Evolutionary conservation across 2,113 vertebrate genomes (phyloP).

Genomic region (Burhinus oedicnemus): DNA sequence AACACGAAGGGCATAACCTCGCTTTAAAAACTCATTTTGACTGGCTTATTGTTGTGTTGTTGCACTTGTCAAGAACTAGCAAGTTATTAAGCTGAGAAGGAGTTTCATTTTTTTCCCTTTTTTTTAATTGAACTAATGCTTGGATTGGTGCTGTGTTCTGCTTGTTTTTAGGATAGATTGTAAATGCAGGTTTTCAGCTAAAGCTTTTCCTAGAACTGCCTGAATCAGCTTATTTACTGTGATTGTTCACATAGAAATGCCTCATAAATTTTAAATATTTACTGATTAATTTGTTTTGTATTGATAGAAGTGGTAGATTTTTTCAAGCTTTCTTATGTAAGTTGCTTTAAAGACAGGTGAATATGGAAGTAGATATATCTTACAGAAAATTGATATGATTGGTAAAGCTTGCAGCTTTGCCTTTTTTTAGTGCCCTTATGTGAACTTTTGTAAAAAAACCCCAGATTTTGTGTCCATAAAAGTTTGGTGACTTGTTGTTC

Average conservation of each 20-base stretch:
- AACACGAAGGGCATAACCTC: conserved; percentile 68
- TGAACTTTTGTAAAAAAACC: background rate
- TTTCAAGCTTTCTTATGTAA: background rate
- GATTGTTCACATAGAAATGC: background rate
- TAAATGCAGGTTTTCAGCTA: conserved; percentile 27
- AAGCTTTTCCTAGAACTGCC: conserved; percentile 29
- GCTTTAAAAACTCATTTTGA: conserved; percentile 69
- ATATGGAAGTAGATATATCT: background rate
- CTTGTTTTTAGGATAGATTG: conserved; percentile 31
- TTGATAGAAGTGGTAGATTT: background rate
- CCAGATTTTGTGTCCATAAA: background rate
- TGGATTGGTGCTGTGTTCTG: background rate
- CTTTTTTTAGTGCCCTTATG: background rate
- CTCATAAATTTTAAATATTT: conserved; percentile 26
- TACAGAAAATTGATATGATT: background rate
- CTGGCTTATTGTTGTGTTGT: conserved; percentile 65
- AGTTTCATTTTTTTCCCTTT: background rate
- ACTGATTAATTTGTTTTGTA: background rate
- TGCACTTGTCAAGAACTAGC: conserved; percentile 63
- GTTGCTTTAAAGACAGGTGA: background rate
- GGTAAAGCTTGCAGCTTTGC: background rate
- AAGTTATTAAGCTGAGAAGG: conserved; percentile 53
- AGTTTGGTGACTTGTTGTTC: background rate
- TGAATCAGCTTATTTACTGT: conserved; percentile 38
- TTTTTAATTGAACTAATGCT: conserved; percentile 64